Conservation (phyloP, 2,888 invertebrate genomes). For the Papilio protenor region DNA sequence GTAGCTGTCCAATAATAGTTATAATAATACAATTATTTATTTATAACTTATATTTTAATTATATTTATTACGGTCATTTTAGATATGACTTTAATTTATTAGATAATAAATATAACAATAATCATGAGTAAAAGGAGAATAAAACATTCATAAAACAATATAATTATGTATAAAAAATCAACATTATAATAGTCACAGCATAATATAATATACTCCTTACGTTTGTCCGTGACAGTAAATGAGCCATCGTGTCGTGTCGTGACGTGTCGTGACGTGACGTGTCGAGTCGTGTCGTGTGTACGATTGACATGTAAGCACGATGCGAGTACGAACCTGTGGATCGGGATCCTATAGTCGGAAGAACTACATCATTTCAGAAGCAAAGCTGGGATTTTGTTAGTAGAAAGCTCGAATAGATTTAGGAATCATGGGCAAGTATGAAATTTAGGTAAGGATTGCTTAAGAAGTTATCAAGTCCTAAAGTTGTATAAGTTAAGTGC, state of each 20-base stretch:
- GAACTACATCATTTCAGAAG: neutral
- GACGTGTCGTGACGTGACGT: constrained; percentile 45
- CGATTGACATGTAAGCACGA: constrained; percentile 51
- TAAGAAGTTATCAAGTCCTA: neutral
- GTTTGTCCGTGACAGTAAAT: constrained; percentile 57
- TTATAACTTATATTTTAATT: constrained; percentile 58
- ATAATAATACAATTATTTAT: constrained; percentile 48
- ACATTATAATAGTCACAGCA: constrained; percentile 76
- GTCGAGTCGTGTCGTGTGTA: constrained; percentile 48
- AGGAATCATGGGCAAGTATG: neutral
- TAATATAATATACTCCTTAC: constrained; percentile 59
- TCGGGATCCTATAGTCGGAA: neutral
- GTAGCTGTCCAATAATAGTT: constrained; percentile 52
- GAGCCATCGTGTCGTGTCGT: constrained; percentile 50
- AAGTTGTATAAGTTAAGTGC: neutral
- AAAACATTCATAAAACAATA: constrained; percentile 71
- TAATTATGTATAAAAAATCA: constrained; percentile 70
- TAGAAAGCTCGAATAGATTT: neutral
- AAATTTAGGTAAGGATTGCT: neutral
- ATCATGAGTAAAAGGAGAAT: constrained; percentile 67
- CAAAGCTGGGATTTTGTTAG: neutral
- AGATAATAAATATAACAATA: constrained; percentile 67
- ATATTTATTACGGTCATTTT: constrained; percentile 68
- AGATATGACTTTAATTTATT: constrained; percentile 73
- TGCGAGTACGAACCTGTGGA: constrained; percentile 14